These are phyloP conservation scores for Taeniopygia guttata DNA, from an alignment of 2,797 vertebrate species.

Conservation along the genomic window DNA sequence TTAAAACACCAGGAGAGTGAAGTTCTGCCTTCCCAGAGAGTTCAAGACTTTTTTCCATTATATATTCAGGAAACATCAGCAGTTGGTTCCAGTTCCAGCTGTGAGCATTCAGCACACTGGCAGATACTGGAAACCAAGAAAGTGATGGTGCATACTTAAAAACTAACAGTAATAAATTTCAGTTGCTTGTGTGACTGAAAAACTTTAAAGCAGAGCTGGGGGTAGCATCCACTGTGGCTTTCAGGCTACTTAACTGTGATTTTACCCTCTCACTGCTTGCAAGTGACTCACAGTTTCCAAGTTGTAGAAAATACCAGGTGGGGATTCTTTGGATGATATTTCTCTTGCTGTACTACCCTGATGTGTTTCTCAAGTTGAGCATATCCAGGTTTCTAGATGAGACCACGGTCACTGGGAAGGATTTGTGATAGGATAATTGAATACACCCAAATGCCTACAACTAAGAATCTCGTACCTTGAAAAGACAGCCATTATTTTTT, in stretches of 20 bases:
- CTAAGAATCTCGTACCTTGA: not conserved
- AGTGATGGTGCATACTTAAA: not conserved
- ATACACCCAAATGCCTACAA: not conserved
- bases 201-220: not conserved
- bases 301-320: not conserved
- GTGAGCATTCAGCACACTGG: not conserved
- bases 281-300: not conserved
- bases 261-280: not conserved
- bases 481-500: not conserved
- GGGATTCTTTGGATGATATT: not conserved
- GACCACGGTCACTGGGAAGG: not conserved
- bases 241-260: not conserved
- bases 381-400: not conserved
- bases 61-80: not conserved
- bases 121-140: not conserved
- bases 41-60: not conserved
- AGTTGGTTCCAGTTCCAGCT: not conserved
- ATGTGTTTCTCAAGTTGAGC: not conserved
- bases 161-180: not conserved
- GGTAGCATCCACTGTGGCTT: not conserved
- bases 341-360: not conserved
- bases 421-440: not conserved
- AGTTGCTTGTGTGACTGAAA: not conserved
- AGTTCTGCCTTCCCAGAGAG: not conserved
- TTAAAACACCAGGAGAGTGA: not conserved